These are phyloP conservation scores for Nowickia ferox DNA, from an alignment of 2,888 invertebrate species.

Conservation along the genomic window DNA sequence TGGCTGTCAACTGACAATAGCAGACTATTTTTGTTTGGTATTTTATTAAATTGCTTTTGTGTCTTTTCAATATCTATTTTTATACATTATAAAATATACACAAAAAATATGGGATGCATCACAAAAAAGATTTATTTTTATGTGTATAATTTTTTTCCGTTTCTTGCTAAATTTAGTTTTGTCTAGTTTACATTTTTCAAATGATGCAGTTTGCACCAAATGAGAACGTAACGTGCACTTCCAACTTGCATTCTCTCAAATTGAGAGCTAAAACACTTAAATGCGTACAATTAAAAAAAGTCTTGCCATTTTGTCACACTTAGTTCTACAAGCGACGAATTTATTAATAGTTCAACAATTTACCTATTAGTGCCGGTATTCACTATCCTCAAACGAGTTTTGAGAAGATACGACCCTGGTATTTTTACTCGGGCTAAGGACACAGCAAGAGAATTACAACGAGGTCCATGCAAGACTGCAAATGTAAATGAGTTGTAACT, in stretches of 20 bases:
- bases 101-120: neutral
- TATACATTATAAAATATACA: conserved; percentile 5
- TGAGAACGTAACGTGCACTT: neutral
- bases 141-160: neutral
- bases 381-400: no score
- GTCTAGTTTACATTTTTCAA: conserved; percentile 20
- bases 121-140: conserved; percentile 21
- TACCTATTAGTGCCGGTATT: no score
- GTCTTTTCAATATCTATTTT: conserved; percentile 27
- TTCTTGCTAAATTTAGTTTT: conserved; percentile 36
- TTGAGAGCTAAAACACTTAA: neutral
- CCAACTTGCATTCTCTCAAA: neutral
- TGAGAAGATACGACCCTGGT: no score
- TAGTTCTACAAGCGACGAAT: no score
- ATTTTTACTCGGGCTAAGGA: no score
- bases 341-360: no score
- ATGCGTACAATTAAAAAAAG: neutral
- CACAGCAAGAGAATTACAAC: no score
- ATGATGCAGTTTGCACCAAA: neutral
- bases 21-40: neutral
- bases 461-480: no score
- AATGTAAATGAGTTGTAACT: no score
- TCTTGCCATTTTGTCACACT: neutral
- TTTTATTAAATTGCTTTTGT: conserved; percentile 15
- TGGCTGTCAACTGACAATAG: neutral